phyloP scores from a whole-genome alignment of 2,888 invertebrate genomes.

The Conistra vaccinii region DNA sequence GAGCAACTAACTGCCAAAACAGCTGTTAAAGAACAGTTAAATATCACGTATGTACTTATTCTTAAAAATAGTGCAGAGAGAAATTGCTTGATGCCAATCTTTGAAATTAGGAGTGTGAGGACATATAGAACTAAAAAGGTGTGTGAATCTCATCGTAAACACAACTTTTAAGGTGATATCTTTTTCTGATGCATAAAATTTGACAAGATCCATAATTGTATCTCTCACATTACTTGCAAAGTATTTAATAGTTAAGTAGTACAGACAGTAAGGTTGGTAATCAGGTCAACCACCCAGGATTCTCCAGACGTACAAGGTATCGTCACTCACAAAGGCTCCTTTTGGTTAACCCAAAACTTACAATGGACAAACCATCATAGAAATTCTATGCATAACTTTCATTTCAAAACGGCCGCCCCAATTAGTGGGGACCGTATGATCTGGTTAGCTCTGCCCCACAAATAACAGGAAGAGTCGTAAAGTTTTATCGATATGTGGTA shows the following conservation, averaged over 20 bases:
- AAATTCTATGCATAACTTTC: conserved; percentile 58
- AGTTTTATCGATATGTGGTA: conserved; percentile 78
- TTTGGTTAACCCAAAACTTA: not conserved
- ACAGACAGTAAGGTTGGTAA: not conserved
- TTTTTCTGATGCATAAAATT: not conserved
- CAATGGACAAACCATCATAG: conserved; percentile 2
- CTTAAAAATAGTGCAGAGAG: not conserved
- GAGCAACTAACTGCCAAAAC: conserved; percentile 20
- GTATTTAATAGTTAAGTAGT: not conserved
- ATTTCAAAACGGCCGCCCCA: conserved; percentile 63
- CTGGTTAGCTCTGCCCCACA: conserved; percentile 73
- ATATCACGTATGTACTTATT: not conserved
- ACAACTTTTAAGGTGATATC: not conserved
- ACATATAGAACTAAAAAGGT: not conserved
- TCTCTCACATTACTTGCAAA: not conserved
- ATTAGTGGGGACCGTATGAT: conserved; percentile 65
- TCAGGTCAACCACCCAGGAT: not conserved
- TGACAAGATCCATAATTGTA: not conserved
- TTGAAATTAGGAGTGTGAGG: not conserved
- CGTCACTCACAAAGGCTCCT: not conserved
- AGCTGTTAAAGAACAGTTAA: conserved; percentile 48
- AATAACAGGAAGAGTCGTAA: conserved; percentile 81
- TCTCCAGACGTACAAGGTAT: not conserved
- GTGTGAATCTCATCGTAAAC: not conserved
- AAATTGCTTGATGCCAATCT: not conserved